These are phyloP conservation scores for Megastigmus dorsalis DNA, from an alignment of 2,888 invertebrate species.

Conservation along the genomic window DNA sequence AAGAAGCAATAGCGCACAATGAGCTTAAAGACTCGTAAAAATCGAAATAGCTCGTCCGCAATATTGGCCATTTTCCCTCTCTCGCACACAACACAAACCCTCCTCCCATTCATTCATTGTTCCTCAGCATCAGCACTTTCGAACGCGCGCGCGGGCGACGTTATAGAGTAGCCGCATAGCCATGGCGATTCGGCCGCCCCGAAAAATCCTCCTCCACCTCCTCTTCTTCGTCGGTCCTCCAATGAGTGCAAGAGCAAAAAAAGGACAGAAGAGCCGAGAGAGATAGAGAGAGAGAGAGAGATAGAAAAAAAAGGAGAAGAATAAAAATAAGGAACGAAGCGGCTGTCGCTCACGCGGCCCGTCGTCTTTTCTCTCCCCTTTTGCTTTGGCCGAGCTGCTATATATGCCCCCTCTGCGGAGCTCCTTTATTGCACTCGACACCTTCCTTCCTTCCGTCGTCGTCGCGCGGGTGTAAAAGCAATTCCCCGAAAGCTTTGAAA, in stretches of 20 bases:
- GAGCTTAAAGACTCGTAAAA: too few species aligned
- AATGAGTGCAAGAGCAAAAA: background rate
- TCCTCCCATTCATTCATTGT: background rate
- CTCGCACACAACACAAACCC: too few species aligned
- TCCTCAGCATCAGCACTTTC: background rate
- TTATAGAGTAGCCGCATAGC: too few species aligned
- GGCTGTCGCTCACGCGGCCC: slow-evolving; percentile 54
- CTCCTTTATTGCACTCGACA: slow-evolving; percentile 43
- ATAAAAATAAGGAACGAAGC: slow-evolving; percentile 39
- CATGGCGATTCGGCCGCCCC: background rate
- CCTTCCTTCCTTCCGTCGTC: slow-evolving; percentile 47
- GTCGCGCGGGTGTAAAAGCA: slow-evolving; percentile 40
- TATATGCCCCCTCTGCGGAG: background rate
- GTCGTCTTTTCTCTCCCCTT: background rate
- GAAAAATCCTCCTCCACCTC: background rate
- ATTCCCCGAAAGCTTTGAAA: slow-evolving; percentile 54
- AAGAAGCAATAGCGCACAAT: too few species aligned
- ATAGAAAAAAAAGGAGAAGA: background rate
- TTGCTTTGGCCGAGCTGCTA: too few species aligned
- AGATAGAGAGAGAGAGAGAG: background rate
- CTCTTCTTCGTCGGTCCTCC: background rate
- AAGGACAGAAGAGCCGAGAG: background rate
- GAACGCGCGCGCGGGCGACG: slow-evolving; percentile 1
- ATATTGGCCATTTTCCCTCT: background rate
- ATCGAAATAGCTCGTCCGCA: too few species aligned